Conservation (phyloP, 2,113 vertebrate genomes). For the Regulus satrapa region DNA sequence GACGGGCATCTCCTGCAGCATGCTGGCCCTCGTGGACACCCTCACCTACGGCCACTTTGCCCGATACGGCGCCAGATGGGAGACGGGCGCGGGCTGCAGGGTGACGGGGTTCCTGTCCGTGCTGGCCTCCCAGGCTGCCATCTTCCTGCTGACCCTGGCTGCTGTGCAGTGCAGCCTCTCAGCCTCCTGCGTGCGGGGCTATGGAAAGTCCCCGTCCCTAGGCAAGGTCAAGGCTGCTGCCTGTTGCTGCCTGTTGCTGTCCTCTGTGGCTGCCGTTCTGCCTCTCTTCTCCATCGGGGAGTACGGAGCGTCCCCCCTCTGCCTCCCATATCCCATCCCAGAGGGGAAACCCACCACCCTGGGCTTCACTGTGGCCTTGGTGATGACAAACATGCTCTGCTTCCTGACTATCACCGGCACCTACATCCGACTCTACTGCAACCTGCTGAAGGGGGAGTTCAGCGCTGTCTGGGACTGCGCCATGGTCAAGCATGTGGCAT, state of each 20-base stretch:
- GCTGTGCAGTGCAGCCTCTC: conserved; percentile 87
- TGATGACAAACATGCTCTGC: conserved; percentile 88
- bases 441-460: conserved; percentile 83
- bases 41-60: conserved; percentile 87
- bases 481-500: conserved; percentile 92
- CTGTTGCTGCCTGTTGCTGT: conserved; percentile 81
- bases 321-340: conserved; percentile 83
- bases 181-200: conserved; percentile 77
- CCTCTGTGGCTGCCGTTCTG: conserved; percentile 77
- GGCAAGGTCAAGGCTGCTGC: conserved; percentile 78
- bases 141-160: conserved; percentile 86
- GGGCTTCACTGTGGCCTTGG: conserved; percentile 76
- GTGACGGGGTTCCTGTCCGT: conserved; percentile 88
- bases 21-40: conserved; percentile 83
- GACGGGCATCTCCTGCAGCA: conserved; percentile 83
- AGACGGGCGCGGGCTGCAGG: conserved; percentile 82
- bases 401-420: conserved; percentile 86
- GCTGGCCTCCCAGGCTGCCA: conserved; percentile 85
- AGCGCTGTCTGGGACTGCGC: conserved; percentile 88
- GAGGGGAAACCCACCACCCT: conserved; percentile 74
- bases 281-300: conserved; percentile 85
- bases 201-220: conserved; percentile 78
- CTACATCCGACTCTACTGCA: conserved; percentile 90
- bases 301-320: conserved; percentile 90
- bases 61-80: conserved; percentile 85